Evolutionary conservation across 2,797 vertebrate species (phyloP), one percentile per base, ranked within the genome.

Genomic region (Danio jaintianensis): DNA sequence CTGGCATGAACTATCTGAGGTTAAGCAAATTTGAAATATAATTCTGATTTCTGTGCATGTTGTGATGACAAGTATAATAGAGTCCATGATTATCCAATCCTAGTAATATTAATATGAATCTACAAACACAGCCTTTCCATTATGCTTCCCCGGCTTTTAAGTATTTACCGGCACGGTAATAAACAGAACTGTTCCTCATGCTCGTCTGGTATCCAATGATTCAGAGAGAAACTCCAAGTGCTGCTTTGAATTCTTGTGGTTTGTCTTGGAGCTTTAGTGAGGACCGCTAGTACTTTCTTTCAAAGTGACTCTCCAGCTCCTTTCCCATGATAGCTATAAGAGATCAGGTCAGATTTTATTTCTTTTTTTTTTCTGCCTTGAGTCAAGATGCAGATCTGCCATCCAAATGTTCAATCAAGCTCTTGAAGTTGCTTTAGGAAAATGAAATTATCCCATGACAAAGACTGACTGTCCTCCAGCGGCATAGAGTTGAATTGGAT

Each of bases 191-290:
- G 69, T 53, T 61, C 45, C 64, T 81, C 48, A 52, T 69, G 72
- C 67, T 55, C 43, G 70, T 58, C 82, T 76, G 75, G 62, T 64
- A 20, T 81, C 81, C 78, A 70, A 38, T 52, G 74, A 52, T 58
- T 66, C 45, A 36, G 40, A 76, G 80, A 73, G 76, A 82, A 82
- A 83, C 84, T 84, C 72, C 76, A 74, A 86, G 79, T 76, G 73
- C 77, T 83, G 79, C 71, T 84, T 78, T 18, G 81, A 81, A 86
- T 87, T 86, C 82, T 86, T 86, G 86, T 68, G 84, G 86, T 86
- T 79, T 78, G 62, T 81, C 81, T 85, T 80, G 48, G 81, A 84
- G 68, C 64, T 83, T 82, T 79, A 73, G 71, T 42, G 48, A 63
- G 66, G 76, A 80, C 74, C 50, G 63, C 69, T 85, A 85, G 79